These are phyloP conservation scores for Zygaena filipendulae DNA, from an alignment of 2,888 invertebrate species.

Conservation along the genomic window DNA sequence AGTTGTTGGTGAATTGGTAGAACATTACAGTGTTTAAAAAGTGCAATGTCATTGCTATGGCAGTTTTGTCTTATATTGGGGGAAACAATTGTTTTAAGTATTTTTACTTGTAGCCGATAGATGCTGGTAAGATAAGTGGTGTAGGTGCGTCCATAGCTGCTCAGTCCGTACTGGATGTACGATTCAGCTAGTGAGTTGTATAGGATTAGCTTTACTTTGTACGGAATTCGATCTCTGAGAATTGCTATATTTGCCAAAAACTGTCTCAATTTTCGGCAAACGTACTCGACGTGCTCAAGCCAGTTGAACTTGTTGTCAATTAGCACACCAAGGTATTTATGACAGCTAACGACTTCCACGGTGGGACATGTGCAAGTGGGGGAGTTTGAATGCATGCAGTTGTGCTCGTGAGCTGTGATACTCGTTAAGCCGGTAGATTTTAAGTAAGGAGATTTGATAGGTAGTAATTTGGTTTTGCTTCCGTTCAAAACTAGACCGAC, in stretches of 20 bases:
- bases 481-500: constrained; percentile 10
- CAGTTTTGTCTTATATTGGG: too few species aligned
- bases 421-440: neutral
- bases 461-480: constrained; percentile 12
- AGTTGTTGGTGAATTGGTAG: too few species aligned
- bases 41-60: too few species aligned
- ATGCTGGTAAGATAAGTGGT: too few species aligned
- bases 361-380: constrained; percentile 4
- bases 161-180: too few species aligned
- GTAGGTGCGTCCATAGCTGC: too few species aligned
- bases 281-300: constrained; percentile 7
- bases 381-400: constrained; percentile 16
- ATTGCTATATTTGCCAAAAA: too few species aligned
- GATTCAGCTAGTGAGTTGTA: constrained; percentile 7
- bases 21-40: too few species aligned
- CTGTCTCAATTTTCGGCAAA: constrained; percentile 11
- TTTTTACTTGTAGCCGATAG: too few species aligned
- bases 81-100: too few species aligned
- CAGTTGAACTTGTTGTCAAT: constrained; percentile 11
- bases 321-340: too few species aligned
- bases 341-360: too few species aligned
- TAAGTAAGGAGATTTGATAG: constrained; percentile 10
- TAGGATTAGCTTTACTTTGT: constrained; percentile 5
- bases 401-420: constrained; percentile 9
- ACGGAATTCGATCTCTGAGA: constrained; percentile 7